phyloP scores from a whole-genome alignment of 2,113 vertebrate species.

The Pelodiscus sinensis region DNA sequence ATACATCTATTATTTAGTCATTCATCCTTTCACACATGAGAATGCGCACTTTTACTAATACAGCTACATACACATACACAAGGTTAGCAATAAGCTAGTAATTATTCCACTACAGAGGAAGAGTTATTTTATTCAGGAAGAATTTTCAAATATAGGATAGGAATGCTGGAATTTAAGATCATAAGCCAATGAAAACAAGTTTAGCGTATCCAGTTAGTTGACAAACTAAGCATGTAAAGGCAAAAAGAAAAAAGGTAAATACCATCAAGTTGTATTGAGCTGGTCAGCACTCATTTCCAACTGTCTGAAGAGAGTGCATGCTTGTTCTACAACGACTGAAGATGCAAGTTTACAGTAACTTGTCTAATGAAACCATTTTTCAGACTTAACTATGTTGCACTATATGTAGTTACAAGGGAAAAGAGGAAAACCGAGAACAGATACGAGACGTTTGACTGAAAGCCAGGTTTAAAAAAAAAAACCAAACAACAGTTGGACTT shows the following conservation, averaged over 20 bases:
- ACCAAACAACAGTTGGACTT: constrained; percentile 64
- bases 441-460: constrained; percentile 76
- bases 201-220: constrained; percentile 53
- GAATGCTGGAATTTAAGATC: constrained; percentile 54
- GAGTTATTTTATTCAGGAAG: constrained; percentile 75
- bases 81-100: constrained; percentile 72
- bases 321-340: constrained; percentile 68
- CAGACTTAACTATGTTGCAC: constrained; percentile 61
- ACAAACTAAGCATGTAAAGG: constrained; percentile 59
- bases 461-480: constrained; percentile 62
- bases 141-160: constrained; percentile 67
- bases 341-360: constrained; percentile 65
- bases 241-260: constrained; percentile 59
- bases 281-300: constrained; percentile 71
- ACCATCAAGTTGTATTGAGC: constrained; percentile 43
- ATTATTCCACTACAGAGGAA: constrained; percentile 69
- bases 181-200: constrained; percentile 68
- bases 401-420: constrained; percentile 66
- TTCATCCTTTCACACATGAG: constrained; percentile 59
- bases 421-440: constrained; percentile 71
- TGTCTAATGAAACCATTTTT: constrained; percentile 65
- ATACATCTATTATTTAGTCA: constrained; percentile 52
- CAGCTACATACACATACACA: constrained; percentile 74
- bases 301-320: constrained; percentile 70
- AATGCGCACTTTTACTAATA: constrained; percentile 71